These are phyloP conservation scores for Boulengeromyrus knoepffleri DNA, from an alignment of 2,113 vertebrate genomes.

Conservation along the genomic window DNA sequence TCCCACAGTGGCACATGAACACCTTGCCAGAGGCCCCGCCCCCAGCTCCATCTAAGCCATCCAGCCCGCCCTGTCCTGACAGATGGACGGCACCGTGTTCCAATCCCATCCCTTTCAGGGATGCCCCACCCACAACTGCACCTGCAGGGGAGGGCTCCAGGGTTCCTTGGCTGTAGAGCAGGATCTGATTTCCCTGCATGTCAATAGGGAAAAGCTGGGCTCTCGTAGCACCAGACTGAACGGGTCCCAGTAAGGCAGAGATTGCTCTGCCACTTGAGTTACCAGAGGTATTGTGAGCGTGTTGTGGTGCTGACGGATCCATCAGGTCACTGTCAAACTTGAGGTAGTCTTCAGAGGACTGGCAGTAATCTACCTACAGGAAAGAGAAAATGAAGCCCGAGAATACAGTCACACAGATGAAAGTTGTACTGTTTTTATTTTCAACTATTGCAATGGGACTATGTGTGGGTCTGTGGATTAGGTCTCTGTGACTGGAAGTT, in stretches of 20 bases:
- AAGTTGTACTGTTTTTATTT: not conserved
- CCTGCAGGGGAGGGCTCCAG: constrained; percentile 48
- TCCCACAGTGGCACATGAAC: constrained; percentile 89
- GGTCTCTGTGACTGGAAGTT: not conserved
- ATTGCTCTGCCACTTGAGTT: constrained; percentile 41
- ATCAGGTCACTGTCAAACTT: constrained; percentile 65
- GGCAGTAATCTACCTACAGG: constrained; percentile 66
- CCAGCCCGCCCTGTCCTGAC: constrained; percentile 48
- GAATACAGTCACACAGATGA: not conserved
- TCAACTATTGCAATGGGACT: not conserved
- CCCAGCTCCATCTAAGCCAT: constrained; percentile 33
- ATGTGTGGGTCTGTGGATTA: not conserved
- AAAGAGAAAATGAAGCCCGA: not conserved
- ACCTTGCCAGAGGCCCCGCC: constrained; percentile 63
- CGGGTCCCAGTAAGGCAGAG: constrained; percentile 52
- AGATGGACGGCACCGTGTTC: constrained; percentile 58
- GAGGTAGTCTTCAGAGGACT: constrained; percentile 72
- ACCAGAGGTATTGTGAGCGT: constrained; percentile 44
- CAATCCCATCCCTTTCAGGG: constrained; percentile 45
- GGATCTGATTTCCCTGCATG: constrained; percentile 76
- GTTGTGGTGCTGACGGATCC: constrained; percentile 57
- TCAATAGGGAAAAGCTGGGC: constrained; percentile 76
- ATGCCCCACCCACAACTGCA: constrained; percentile 40
- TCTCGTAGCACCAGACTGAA: constrained; percentile 53
- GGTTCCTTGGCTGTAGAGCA: constrained; percentile 64